Evolutionary conservation across 2,113 vertebrate species (phyloP), one percentile per base, ranked within the genome.

Genomic region (Ciconia stormi): DNA sequence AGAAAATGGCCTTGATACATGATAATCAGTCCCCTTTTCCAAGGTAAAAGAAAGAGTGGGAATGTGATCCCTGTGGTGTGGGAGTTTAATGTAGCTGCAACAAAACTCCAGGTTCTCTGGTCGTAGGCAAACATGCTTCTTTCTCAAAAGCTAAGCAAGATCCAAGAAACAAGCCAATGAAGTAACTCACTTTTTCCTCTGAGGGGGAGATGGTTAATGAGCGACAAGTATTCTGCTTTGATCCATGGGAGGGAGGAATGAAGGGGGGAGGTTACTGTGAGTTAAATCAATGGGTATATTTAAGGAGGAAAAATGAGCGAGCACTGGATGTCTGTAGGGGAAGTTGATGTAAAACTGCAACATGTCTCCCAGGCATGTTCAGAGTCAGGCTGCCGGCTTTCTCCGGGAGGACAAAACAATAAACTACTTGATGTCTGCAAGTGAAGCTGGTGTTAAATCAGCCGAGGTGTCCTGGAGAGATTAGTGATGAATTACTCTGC

Each of bases 371-470:
- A 93, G 97, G 83, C 94, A 91, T 93, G 80, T 96, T 94, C 71
- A 7, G 21, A 92, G 74, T 93, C 53, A 72, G 59, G 63, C 93
- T 91, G 74, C 63, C 0, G 1, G n/a, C 72, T 9, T 81, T 69
- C 92, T 96, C 78, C 15, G 12, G 79, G 74, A 84, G 91, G 69
- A 71, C 1, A 15, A 92, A 96, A 95, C 97, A 97, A 97, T 97
- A 96, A 97, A 92, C 82, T 82, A 85, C 87, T 98, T 97, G 84
- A 97, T 94, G 91, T 96, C 93, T 96, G 77, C 87, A 80, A 95
- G 87, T 77, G 93, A 96, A 95, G 81, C 95, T 96, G 95, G 59
- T 92, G 87, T 98, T 98, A 97, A 97, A 97, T 98, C 96, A 97
- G 69, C 70, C 4, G 66, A 96, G 95, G 95, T 97, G 91, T 97